Percentiles rank a stretch among this genome's conserved stretches.
Evolutionary conservation across 2,888 invertebrate genomes (phyloP).

Genomic region (Cordilura impudica): DNA sequence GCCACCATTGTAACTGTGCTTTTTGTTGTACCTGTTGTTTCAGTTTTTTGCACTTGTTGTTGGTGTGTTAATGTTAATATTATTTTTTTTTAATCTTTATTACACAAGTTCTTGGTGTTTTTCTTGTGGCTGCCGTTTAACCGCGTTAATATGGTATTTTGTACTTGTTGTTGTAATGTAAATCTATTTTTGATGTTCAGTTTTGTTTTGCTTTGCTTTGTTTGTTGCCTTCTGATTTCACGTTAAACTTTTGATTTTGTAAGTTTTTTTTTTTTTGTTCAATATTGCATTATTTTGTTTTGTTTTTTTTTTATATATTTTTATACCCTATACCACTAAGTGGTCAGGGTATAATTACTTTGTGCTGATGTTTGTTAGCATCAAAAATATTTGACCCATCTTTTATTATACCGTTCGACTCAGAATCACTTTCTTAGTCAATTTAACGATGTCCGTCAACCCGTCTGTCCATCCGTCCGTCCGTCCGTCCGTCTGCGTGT

Average conservation of each 20-base stretch:
- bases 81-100: constrained; percentile 13
- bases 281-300: background rate
- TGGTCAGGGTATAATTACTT: too few species aligned
- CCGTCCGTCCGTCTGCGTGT: too few species aligned
- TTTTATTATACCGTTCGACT: too few species aligned
- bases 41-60: background rate
- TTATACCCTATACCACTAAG: too few species aligned
- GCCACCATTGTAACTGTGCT: background rate
- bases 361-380: too few species aligned
- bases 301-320: background rate
- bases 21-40: constrained; percentile 1
- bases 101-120: background rate
- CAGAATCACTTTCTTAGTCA: too few species aligned
- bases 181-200: constrained; percentile 30
- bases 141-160: constrained; percentile 27
- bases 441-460: too few species aligned
- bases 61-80: too few species aligned
- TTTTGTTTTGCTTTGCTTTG: constrained; percentile 19
- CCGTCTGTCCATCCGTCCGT: too few species aligned
- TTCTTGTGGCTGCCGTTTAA: constrained; percentile 12
- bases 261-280: background rate
- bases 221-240: background rate
- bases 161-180: constrained; percentile 18
- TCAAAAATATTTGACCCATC: too few species aligned
- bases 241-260: constrained; percentile 13